Evolutionary conservation across 2,888 invertebrate genomes (phyloP).

Genomic region (Arenicola marina): DNA sequence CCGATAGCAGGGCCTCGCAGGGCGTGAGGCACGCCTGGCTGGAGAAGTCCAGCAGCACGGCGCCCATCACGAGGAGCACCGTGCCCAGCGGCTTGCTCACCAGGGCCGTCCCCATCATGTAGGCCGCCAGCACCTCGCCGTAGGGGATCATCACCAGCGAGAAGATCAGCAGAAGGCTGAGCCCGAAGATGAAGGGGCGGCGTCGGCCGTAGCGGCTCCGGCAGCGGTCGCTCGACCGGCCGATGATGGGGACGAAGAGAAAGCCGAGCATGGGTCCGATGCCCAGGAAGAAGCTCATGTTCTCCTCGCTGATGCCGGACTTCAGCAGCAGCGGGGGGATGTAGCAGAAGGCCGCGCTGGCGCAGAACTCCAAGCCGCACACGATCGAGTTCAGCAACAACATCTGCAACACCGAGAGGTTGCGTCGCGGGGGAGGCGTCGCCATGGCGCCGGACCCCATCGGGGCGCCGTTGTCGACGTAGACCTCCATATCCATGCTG

Average conservation of each 20-base stretch:
- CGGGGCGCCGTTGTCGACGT: not conserved
- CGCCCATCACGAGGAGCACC: conserved; percentile 69
- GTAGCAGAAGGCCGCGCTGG: conserved; percentile 64
- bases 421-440: not conserved
- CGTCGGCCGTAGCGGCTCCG: conserved; percentile 58
- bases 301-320: conserved; percentile 60
- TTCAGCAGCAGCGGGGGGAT: conserved; percentile 64
- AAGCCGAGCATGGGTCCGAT: conserved; percentile 62
- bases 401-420: conserved; percentile 45
- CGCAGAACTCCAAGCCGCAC: conserved; percentile 63
- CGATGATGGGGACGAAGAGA: conserved; percentile 61
- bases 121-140: conserved; percentile 43
- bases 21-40: conserved; percentile 97
- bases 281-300: conserved; percentile 62
- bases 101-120: conserved; percentile 36
- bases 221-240: conserved; percentile 58
- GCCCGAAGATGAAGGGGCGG: conserved; percentile 62
- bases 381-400: conserved; percentile 61
- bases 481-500: not conserved
- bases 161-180: conserved; percentile 56
- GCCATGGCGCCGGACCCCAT: not conserved
- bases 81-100: conserved; percentile 39
- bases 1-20: conserved; percentile 87
- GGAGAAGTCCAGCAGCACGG: conserved; percentile 90
- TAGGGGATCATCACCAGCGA: conserved; percentile 61